These are phyloP conservation scores for Onychomys arenicola DNA, from an alignment of 2,797 vertebrate genomes.

Conservation along the genomic window DNA sequence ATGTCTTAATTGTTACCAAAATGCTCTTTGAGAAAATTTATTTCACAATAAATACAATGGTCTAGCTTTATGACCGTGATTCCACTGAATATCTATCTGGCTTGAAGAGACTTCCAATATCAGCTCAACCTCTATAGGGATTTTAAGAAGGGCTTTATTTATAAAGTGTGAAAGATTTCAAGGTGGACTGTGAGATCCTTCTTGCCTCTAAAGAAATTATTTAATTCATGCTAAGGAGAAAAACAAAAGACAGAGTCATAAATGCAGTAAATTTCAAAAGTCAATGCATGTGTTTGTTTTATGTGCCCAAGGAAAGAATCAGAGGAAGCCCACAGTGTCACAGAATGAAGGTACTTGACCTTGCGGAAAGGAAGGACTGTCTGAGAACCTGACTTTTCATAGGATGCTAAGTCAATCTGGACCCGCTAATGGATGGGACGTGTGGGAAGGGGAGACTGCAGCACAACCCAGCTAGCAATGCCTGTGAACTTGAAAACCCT, in stretches of 20 bases:
- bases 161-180: neutral
- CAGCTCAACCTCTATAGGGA: neutral
- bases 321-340: neutral
- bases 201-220: neutral
- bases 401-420: neutral
- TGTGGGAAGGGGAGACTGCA: neutral
- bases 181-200: neutral
- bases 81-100: neutral
- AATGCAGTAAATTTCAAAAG: slow-evolving; percentile 18
- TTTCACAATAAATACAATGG: slow-evolving; percentile 20
- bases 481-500: neutral
- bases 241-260: neutral
- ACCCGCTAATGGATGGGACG: neutral
- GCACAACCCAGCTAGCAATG: neutral
- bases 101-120: neutral
- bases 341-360: neutral
- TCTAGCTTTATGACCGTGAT: neutral
- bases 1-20: slow-evolving; percentile 57
- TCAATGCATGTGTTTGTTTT: neutral
- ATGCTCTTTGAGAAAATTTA: neutral
- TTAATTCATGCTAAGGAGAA: neutral
- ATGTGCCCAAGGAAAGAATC: neutral
- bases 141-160: neutral
- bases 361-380: neutral
- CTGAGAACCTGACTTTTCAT: slow-evolving; percentile 18